Evolutionary conservation across 2,113 vertebrate species (phyloP).

Genomic region (Alectura lathami): DNA sequence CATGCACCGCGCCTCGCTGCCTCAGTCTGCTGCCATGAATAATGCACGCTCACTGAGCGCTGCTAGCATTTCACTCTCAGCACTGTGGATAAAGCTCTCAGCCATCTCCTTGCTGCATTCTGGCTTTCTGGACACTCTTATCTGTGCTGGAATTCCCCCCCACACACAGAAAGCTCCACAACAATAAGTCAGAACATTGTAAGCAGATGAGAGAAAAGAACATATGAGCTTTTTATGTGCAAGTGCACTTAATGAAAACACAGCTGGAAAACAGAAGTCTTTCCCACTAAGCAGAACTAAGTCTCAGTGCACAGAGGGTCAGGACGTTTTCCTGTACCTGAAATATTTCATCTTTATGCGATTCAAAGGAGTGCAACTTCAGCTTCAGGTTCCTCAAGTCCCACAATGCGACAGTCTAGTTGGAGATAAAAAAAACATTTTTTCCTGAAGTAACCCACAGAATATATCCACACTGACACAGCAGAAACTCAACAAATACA

Average conservation of each 20-base stretch:
- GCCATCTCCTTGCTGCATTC: neutral
- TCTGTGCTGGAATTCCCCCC: neutral
- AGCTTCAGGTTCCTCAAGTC: constrained; percentile 96
- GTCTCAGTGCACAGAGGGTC: neutral
- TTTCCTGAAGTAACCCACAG: neutral
- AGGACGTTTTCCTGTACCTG: constrained; percentile 80
- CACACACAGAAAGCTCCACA: neutral
- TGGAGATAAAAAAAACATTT: neutral
- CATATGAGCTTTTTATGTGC: neutral
- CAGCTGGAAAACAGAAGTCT: neutral
- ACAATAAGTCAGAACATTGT: neutral
- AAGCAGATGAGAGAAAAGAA: neutral
- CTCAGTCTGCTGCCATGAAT: constrained; percentile 56
- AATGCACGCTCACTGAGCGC: neutral
- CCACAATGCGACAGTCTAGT: constrained; percentile 95
- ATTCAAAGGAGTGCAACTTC: constrained; percentile 98
- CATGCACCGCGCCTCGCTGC: neutral
- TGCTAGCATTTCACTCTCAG: constrained; percentile 13
- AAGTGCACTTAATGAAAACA: neutral
- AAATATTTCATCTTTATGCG: constrained; percentile 99
- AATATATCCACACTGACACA: neutral
- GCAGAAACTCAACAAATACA: neutral
- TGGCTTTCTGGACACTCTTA: neutral
- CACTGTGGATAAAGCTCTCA: neutral
- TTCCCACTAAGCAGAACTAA: neutral